These are phyloP conservation scores for Enteromius trimaculatus DNA, from an alignment of 2,797 vertebrate species.

Conservation along the genomic window DNA sequence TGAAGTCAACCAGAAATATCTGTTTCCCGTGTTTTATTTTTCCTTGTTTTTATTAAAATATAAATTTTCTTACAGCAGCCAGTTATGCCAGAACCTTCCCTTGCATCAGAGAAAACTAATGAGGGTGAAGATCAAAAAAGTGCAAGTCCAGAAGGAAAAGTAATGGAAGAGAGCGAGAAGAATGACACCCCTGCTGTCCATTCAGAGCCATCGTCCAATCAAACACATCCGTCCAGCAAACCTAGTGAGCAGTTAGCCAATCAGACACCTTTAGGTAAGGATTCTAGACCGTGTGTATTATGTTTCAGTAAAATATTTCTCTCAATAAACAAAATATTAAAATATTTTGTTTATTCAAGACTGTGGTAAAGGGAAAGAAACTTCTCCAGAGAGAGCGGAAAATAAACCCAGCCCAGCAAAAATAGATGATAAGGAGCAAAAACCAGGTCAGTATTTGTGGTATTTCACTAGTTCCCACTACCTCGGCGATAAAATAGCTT, in stretches of 20 bases:
- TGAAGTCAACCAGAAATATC: background rate
- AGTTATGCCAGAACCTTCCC: slow-evolving; percentile 52
- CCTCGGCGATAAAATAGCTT: too few relatives aligned
- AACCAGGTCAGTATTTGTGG: slow-evolving; percentile 78
- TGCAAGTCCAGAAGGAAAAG: slow-evolving; percentile 69
- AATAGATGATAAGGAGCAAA: slow-evolving; percentile 82
- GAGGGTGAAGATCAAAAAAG: slow-evolving; percentile 74
- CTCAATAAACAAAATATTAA: background rate
- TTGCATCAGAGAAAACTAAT: slow-evolving; percentile 67
- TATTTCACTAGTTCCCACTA: too few relatives aligned
- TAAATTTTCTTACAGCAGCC: slow-evolving; percentile 41
- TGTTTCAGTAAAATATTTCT: background rate
- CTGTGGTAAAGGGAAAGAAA: slow-evolving; percentile 78
- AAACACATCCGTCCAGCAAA: slow-evolving; percentile 63
- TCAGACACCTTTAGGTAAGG: slow-evolving; percentile 76
- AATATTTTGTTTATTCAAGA: slow-evolving; percentile 74
- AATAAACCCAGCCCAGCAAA: slow-evolving; percentile 71
- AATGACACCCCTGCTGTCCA: slow-evolving; percentile 66
- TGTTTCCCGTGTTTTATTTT: background rate
- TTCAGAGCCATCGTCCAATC: slow-evolving; percentile 58
- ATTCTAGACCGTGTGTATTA: background rate
- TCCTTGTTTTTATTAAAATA: background rate
- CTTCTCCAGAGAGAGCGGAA: slow-evolving; percentile 80
- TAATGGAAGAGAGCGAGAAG: slow-evolving; percentile 78
- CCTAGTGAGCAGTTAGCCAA: slow-evolving; percentile 71